These are phyloP conservation scores for Triplophysa yarkandensis DNA, from an alignment of 2,797 vertebrate species.

Conservation along the genomic window DNA sequence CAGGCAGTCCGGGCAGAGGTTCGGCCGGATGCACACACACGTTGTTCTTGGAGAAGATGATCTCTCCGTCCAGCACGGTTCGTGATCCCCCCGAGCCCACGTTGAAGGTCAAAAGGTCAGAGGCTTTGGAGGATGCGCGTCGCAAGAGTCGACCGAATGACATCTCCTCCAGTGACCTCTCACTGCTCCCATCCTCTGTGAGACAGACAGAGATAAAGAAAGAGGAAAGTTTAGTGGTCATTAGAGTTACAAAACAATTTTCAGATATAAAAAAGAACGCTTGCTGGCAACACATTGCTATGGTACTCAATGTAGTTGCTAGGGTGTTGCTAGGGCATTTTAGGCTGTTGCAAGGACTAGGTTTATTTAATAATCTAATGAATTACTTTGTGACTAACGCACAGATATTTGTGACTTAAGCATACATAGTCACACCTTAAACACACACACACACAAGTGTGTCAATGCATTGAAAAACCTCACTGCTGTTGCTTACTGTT, in stretches of 20 bases:
- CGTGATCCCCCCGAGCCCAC: slow-evolving; percentile 75
- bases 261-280: neutral
- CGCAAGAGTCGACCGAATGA: slow-evolving; percentile 98
- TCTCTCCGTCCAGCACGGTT: slow-evolving; percentile 85
- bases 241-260: neutral
- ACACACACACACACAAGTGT: slow-evolving; percentile 58
- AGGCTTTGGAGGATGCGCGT: slow-evolving; percentile 92
- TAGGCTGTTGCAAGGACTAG: neutral
- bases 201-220: neutral
- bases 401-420: slow-evolving; percentile 33
- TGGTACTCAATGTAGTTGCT: neutral
- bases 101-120: slow-evolving; percentile 93
- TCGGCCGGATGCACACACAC: slow-evolving; percentile 94
- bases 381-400: slow-evolving; percentile 11
- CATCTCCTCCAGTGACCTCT: slow-evolving; percentile 80
- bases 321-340: neutral
- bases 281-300: too few species aligned
- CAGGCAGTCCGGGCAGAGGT: slow-evolving; percentile 84
- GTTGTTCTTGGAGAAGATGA: slow-evolving; percentile 99
- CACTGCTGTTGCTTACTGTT: too few species aligned
- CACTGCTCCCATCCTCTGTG: slow-evolving; percentile 88
- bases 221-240: neutral
- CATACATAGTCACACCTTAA: slow-evolving; percentile 63
- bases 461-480: neutral
- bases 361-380: neutral